Evolutionary conservation across 2,113 vertebrate genomes (phyloP).

Genomic region (Sebastes schlegelii): DNA sequence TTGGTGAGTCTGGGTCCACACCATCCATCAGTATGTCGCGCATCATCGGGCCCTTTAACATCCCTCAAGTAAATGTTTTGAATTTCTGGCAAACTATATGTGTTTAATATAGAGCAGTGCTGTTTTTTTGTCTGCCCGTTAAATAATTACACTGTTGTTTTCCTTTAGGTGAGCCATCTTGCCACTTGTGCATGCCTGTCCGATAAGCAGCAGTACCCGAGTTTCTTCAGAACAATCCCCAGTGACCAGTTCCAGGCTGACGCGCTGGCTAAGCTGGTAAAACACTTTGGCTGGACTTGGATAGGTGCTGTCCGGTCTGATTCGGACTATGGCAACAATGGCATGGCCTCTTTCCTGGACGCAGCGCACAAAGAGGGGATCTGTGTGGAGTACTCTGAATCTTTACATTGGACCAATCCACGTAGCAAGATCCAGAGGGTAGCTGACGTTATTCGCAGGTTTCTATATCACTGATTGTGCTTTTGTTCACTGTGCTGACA

Average conservation of each 20-base stretch:
- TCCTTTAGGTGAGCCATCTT: conserved; percentile 78
- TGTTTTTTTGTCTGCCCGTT: not conserved
- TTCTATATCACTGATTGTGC: not conserved
- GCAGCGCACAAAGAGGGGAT: conserved; percentile 73
- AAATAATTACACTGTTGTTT: not conserved
- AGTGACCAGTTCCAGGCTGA: conserved; percentile 82
- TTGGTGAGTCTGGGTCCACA: conserved; percentile 77
- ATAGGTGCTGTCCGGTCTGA: conserved; percentile 82
- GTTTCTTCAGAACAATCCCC: conserved; percentile 83
- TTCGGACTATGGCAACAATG: conserved; percentile 82
- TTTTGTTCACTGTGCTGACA: not conserved
- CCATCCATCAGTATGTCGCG: conserved; percentile 78
- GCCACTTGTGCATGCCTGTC: conserved; percentile 83
- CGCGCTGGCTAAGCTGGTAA: conserved; percentile 77
- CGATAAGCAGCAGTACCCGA: conserved; percentile 76
- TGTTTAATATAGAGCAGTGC: not conserved
- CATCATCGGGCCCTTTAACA: conserved; percentile 70
- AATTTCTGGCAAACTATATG: accelerated
- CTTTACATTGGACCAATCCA: not conserved
- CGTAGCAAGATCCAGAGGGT: not conserved
- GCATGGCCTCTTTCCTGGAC: conserved; percentile 76
- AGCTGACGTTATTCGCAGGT: conserved; percentile 68
- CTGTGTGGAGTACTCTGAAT: conserved; percentile 74
- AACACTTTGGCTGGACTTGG: conserved; percentile 84
- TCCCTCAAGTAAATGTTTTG: conserved; percentile 72